Percentiles rank a stretch among this genome's conserved stretches.
Conservation (phyloP, 2,797 vertebrate genomes). For the Agapornis canus region DNA sequence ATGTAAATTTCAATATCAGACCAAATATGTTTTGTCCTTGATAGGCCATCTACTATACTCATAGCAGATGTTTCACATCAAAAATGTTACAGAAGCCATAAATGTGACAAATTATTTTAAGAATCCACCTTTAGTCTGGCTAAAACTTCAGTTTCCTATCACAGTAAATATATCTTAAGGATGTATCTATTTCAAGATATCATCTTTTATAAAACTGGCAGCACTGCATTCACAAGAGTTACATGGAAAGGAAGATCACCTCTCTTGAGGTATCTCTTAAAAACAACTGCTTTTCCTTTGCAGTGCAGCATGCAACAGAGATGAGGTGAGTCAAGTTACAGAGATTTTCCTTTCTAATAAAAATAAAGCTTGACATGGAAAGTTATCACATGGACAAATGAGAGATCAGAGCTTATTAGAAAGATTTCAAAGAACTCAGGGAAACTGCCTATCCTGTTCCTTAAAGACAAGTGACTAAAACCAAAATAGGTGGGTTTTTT, state of each 20-base stretch:
- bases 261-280: not conserved
- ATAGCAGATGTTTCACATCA: not conserved
- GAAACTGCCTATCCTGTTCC: not conserved
- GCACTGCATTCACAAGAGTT: not conserved
- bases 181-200: not conserved
- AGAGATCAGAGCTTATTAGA: not conserved
- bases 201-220: not conserved
- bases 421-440: not conserved
- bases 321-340: not conserved
- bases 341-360: constrained; percentile 42
- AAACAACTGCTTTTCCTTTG: constrained; percentile 13
- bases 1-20: not conserved
- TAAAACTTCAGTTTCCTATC: not conserved
- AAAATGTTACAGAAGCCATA: not conserved
- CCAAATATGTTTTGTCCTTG: not conserved
- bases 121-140: not conserved
- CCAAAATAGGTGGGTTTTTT: not conserved
- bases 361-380: constrained; percentile 11
- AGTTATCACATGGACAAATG: constrained; percentile 10
- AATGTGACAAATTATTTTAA: not conserved
- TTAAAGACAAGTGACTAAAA: not conserved
- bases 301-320: not conserved
- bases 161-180: not conserved
- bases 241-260: not conserved
- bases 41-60: not conserved